A percentile compares a stretch with the other conserved stretches of the same genome.
phyloP scores from a whole-genome alignment of 2,888 invertebrate genomes.

The Tetragonisca angustula region DNA sequence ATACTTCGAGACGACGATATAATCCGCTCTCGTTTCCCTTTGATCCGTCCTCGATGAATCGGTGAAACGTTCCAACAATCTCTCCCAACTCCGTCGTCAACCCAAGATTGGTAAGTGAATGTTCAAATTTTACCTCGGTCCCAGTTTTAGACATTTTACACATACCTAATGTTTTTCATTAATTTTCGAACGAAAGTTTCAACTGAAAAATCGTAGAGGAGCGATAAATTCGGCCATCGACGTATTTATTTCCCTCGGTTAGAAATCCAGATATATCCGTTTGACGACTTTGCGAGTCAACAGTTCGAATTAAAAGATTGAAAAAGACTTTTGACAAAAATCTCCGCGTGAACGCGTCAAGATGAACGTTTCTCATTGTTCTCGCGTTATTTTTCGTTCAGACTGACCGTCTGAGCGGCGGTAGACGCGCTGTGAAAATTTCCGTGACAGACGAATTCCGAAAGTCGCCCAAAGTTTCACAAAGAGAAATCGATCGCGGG shows the following conservation, averaged over 20 bases:
- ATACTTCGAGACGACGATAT: conserved; percentile 58
- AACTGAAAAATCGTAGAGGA: not conserved
- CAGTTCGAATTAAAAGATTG: too few relatives aligned
- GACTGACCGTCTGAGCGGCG: too few relatives aligned
- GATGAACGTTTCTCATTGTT: too few relatives aligned
- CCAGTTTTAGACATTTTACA: too few relatives aligned
- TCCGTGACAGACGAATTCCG: not conserved
- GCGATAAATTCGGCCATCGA: not conserved
- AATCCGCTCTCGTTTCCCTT: conserved; percentile 61
- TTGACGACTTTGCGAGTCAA: too few relatives aligned
- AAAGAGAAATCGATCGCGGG: not conserved
- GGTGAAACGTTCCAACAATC: conserved; percentile 9
- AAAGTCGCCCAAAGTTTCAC: not conserved
- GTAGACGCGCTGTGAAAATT: not conserved
- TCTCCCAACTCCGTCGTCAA: not conserved
- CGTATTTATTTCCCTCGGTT: not conserved
- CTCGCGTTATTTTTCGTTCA: too few relatives aligned
- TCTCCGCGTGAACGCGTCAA: too few relatives aligned
- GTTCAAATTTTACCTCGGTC: not conserved
- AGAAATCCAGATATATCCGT: not conserved
- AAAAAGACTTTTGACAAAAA: too few relatives aligned
- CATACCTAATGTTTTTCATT: not conserved
- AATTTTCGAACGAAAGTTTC: not conserved
- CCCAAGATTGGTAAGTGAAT: not conserved
- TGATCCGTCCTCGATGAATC: conserved; percentile 48